These are phyloP conservation scores for Galaxias olidus DNA, from an alignment of 2,797 vertebrate genomes.

Conservation along the genomic window DNA sequence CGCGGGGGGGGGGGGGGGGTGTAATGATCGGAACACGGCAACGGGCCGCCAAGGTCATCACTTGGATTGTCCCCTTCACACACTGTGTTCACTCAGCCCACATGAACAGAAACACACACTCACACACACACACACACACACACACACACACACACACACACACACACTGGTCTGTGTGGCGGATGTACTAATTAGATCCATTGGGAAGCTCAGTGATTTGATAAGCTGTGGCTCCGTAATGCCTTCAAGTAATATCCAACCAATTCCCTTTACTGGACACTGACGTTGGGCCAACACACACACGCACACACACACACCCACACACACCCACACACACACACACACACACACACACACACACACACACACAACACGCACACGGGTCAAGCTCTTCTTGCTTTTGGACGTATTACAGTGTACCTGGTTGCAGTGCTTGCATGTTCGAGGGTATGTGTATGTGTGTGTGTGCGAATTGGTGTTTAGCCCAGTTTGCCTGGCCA, in stretches of 20 bases:
- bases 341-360: too few species aligned
- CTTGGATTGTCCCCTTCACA: neutral
- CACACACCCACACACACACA: too few species aligned
- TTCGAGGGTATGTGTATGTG: neutral
- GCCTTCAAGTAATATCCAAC: too few species aligned
- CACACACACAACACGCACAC: too few species aligned
- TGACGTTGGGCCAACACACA: too few species aligned
- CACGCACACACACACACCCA: too few species aligned
- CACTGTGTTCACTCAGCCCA: neutral
- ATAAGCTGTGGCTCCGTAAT: too few species aligned
- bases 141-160: neutral
- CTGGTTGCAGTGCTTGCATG: neutral
- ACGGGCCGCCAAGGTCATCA: slow-evolving; percentile 33
- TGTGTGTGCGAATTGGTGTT: slow-evolving; percentile 1
- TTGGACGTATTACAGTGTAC: neutral
- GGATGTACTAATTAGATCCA: too few species aligned
- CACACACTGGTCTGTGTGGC: neutral
- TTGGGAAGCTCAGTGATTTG: too few species aligned
- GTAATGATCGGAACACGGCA: slow-evolving; percentile 17
- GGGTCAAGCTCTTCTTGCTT: too few species aligned
- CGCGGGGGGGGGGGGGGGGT: slow-evolving; percentile 42
- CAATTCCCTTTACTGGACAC: too few species aligned
- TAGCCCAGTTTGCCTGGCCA: neutral
- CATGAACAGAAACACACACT: neutral
- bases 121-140: neutral